phyloP scores from a whole-genome alignment of 2,888 invertebrate species.

The Drosophila tripunctata region DNA sequence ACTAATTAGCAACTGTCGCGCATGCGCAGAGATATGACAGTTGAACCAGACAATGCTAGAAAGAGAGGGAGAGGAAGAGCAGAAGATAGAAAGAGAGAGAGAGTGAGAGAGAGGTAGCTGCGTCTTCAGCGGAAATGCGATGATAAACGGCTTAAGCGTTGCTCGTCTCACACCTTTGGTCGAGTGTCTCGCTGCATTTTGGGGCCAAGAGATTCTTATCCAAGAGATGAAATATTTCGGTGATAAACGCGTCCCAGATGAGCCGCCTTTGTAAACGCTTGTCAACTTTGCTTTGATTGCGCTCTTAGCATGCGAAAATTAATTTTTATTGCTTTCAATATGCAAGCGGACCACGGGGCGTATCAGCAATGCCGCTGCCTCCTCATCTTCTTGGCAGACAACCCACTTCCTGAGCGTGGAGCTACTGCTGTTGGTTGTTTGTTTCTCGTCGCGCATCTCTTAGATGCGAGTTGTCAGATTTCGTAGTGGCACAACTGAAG shows the following conservation, averaged over 20 bases:
- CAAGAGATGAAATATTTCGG: constrained; percentile 81
- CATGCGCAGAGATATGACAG: constrained; percentile 75
- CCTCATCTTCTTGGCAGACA: constrained; percentile 40
- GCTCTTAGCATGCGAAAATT: constrained; percentile 75
- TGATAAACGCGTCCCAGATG: constrained; percentile 67
- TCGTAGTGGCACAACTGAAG: constrained; percentile 65
- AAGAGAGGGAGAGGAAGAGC: background rate
- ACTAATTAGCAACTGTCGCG: constrained; percentile 83
- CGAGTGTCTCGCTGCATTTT: constrained; percentile 28
- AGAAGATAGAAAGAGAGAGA: background rate
- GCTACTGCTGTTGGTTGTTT: constrained; percentile 44
- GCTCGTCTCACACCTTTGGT: constrained; percentile 53
- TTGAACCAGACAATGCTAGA: constrained; percentile 14
- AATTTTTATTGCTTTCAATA: constrained; percentile 75
- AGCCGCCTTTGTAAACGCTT: constrained; percentile 76
- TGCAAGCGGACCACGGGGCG: constrained; percentile 69
- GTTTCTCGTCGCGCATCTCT: constrained; percentile 60
- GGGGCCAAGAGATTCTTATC: constrained; percentile 74
- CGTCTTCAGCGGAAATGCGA: constrained; percentile 80
- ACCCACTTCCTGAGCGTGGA: constrained; percentile 59
- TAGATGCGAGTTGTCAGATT: constrained; percentile 76
- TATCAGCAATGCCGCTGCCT: constrained; percentile 59
- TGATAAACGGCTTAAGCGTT: constrained; percentile 64
- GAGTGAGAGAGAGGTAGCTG: background rate
- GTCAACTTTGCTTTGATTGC: constrained; percentile 77